These are phyloP conservation scores for Halcyon chelicuti DNA, from an alignment of 2,797 vertebrate species.

Conservation along the genomic window DNA sequence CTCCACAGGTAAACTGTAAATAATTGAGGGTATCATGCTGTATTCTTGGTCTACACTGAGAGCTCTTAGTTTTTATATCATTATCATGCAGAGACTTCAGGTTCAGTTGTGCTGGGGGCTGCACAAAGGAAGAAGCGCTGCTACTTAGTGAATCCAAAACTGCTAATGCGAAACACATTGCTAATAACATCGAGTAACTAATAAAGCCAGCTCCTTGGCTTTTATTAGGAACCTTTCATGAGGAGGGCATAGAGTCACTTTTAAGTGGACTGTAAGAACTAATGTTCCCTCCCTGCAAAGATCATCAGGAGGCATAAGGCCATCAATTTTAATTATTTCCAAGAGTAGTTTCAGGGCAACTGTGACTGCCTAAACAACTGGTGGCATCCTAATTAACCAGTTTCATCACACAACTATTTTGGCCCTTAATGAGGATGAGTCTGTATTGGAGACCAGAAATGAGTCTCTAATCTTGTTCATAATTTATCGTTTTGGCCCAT, in stretches of 20 bases:
- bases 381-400: slow-evolving; percentile 1
- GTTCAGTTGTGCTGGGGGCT: neutral
- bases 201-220: neutral
- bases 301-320: neutral
- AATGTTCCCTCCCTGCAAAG: neutral
- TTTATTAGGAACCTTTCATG: neutral
- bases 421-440: neutral
- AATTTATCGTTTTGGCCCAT: neutral
- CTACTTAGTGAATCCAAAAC: neutral
- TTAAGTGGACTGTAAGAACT: neutral
- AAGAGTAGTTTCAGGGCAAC: neutral
- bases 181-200: neutral
- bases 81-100: neutral
- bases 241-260: neutral
- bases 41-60: neutral
- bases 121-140: neutral
- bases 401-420: neutral
- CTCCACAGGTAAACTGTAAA: neutral
- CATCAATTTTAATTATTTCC: slow-evolving; percentile 31
- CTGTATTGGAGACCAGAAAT: neutral
- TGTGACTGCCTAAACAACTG: neutral
- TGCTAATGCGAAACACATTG: neutral
- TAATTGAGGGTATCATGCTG: fast-evolving
- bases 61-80: neutral
- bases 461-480: neutral